Percentiles rank a stretch among this genome's conserved stretches.
phyloP scores from a whole-genome alignment of 2,797 vertebrate genomes.

The Astyanax mexicanus region DNA sequence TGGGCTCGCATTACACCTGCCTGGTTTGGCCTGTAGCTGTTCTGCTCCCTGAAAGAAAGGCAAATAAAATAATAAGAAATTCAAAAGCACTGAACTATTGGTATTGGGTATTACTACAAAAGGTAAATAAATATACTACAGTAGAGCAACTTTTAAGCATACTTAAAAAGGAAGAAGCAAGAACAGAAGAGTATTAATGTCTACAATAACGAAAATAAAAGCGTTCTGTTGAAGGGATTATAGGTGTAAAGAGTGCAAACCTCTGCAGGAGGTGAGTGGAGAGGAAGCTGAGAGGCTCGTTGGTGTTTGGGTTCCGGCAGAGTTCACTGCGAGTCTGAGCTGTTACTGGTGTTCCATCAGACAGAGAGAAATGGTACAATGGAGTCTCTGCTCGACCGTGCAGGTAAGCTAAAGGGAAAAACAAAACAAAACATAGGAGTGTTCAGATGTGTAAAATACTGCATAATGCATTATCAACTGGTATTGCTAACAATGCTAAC shows the following conservation, averaged over 20 bases:
- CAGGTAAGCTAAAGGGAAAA: constrained; percentile 81
- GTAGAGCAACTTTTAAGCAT: no score
- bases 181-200: no score
- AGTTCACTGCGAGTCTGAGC: constrained; percentile 95
- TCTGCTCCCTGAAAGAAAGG: constrained; percentile 86
- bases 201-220: not conserved
- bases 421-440: no score
- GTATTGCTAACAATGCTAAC: no score
- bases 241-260: constrained; percentile 66
- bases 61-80: no score
- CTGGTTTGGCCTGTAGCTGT: constrained; percentile 87
- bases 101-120: no score
- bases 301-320: constrained; percentile 89
- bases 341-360: constrained; percentile 94
- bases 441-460: no score
- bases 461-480: no score
- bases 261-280: constrained; percentile 96
- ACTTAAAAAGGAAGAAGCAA: no score
- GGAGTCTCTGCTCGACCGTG: constrained; percentile 95
- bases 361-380: constrained; percentile 91
- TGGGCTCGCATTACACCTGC: constrained; percentile 84
- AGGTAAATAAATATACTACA: no score
- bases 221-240: not conserved
- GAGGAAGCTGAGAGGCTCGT: constrained; percentile 89
- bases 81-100: no score